Percentiles rank a stretch among this genome's conserved stretches.
phyloP scores from a whole-genome alignment of 2,888 invertebrate species.

The Cylloceria caligata region DNA sequence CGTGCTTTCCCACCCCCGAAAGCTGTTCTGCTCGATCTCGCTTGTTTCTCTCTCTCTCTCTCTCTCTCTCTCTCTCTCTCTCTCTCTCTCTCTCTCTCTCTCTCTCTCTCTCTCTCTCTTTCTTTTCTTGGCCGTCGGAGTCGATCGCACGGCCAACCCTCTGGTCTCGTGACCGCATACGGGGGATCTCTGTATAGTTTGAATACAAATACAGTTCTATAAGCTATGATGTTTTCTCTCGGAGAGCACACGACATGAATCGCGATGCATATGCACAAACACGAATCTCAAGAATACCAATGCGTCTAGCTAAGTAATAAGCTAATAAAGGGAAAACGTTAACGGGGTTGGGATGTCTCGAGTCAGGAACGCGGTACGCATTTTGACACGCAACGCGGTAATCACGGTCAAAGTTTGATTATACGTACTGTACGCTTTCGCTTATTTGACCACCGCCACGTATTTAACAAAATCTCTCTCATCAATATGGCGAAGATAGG shows the following conservation, averaged over 20 bases:
- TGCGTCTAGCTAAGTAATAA: conserved; percentile 63
- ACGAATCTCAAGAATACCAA: conserved; percentile 31
- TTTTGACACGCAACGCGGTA: conserved; percentile 79
- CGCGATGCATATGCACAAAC: conserved; percentile 48
- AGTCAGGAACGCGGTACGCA: conserved; percentile 44
- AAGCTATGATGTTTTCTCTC: conserved; percentile 39
- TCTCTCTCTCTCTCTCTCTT: conserved; percentile 30
- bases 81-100: conserved; percentile 26
- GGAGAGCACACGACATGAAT: conserved; percentile 29
- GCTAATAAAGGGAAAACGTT: conserved; percentile 64
- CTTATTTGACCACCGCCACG: background rate
- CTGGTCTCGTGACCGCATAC: conserved; percentile 59
- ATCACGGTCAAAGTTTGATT: conserved; percentile 76
- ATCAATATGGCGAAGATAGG: background rate
- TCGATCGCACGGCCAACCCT: conserved; percentile 55
- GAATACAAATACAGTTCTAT: conserved; percentile 39
- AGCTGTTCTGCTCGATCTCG: conserved; percentile 62
- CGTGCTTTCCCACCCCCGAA: conserved; percentile 64
- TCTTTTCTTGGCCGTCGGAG: conserved; percentile 30
- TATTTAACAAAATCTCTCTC: background rate
- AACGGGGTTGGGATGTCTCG: conserved; percentile 38
- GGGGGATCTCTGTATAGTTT: conserved; percentile 51
- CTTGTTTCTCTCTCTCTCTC: conserved; percentile 30
- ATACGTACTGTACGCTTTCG: conserved; percentile 67
- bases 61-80: conserved; percentile 29